phyloP scores from a whole-genome alignment of 1,140 invertebrate species.

The Polypedilum pembai region DNA sequence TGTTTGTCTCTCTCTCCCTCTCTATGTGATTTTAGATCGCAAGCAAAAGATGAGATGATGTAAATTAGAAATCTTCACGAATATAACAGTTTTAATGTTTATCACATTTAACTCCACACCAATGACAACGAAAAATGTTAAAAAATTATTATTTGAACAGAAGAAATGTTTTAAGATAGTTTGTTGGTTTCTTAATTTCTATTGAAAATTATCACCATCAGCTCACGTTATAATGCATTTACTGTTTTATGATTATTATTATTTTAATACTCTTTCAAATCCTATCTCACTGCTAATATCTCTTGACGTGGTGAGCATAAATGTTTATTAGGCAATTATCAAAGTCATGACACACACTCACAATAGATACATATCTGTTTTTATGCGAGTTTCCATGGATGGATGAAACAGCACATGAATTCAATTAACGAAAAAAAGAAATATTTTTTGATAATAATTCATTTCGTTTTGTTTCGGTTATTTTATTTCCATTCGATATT shows the following conservation, averaged over 20 bases:
- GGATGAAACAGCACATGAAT: background rate
- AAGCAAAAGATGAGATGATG: background rate
- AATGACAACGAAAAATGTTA: background rate
- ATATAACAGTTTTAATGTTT: constrained; percentile 26
- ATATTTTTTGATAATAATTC: constrained; percentile 14
- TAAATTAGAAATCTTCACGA: constrained; percentile 25
- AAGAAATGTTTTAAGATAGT: background rate
- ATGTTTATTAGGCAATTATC: constrained; percentile 15
- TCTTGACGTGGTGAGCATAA: background rate
- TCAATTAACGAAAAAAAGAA: background rate
- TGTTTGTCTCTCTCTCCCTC: no score
- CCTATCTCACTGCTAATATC: background rate
- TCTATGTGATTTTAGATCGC: background rate
- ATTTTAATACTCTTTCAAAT: background rate
- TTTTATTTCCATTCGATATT: constrained; percentile 19
- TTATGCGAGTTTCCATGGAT: background rate
- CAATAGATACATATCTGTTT: background rate
- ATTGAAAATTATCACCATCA: constrained; percentile 23
- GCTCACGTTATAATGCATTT: background rate
- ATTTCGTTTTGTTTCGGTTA: constrained; percentile 7
- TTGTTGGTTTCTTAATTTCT: background rate
- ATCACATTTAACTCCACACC: constrained; percentile 4
- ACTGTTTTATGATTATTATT: constrained; percentile 19
- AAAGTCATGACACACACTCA: background rate
- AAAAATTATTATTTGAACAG: background rate